Conservation (phyloP, 2,888 invertebrate genomes). For the Stomorhina lunata region DNA sequence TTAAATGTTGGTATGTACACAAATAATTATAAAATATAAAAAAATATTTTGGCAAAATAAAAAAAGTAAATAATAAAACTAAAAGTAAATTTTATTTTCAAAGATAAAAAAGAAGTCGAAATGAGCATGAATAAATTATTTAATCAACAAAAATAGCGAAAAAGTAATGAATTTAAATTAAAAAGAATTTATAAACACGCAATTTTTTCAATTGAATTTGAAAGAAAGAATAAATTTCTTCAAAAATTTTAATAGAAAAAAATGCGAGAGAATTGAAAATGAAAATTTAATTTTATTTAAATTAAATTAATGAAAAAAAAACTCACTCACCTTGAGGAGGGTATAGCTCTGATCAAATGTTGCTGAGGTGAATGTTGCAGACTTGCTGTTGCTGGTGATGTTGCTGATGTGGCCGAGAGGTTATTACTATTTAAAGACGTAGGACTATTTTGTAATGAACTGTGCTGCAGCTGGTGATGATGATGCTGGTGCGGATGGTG, state of each 20-base stretch:
- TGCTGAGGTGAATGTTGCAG: slow-evolving; percentile 74
- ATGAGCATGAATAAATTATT: slow-evolving; percentile 30
- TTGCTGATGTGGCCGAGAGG: slow-evolving; percentile 68
- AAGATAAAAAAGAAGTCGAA: not conserved
- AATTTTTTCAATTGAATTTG: not conserved
- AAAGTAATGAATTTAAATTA: not conserved
- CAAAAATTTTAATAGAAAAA: not conserved
- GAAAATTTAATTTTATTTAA: not conserved
- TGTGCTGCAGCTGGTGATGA: slow-evolving; percentile 62
- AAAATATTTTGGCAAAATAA: slow-evolving; percentile 1
- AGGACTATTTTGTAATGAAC: slow-evolving; percentile 65
- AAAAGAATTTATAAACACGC: not conserved
- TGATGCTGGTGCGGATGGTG: slow-evolving; percentile 52
- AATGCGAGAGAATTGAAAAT: not conserved
- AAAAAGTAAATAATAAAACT: not conserved
- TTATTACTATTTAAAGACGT: slow-evolving; percentile 52
- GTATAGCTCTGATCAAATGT: slow-evolving; percentile 78
- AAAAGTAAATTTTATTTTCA: slow-evolving; percentile 1
- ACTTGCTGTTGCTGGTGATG: slow-evolving; percentile 63
- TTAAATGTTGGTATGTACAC: not conserved
- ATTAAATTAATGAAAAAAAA: not conserved
- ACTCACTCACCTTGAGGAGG: slow-evolving; percentile 76
- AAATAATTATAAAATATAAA: slow-evolving; percentile 9
- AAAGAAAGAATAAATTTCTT: not conserved
- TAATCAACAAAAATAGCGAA: not conserved